These are phyloP conservation scores for Globodera ellingtonae DNA, from an alignment of 1,140 invertebrate species.

Conservation along the genomic window DNA sequence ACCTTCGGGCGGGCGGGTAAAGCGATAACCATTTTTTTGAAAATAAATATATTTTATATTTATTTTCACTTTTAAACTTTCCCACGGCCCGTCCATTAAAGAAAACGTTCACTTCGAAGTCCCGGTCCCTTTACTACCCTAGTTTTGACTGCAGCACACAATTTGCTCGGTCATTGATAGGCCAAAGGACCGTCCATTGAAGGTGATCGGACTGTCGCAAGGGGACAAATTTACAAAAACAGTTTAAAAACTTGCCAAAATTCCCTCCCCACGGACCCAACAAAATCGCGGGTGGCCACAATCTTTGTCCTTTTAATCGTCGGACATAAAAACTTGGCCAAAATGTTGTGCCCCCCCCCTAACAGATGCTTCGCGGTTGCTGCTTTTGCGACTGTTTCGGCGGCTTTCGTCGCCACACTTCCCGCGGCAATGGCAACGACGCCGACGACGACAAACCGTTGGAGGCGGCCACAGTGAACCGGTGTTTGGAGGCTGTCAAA, in stretches of 20 bases:
- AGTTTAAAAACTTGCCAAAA: not conserved
- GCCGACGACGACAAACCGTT: conserved; percentile 35
- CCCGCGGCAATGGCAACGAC: not conserved
- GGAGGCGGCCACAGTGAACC: conserved; percentile 42
- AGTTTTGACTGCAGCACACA: too few relatives aligned
- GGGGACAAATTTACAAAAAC: not conserved
- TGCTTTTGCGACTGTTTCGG: conserved; percentile 56
- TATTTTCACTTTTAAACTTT: too few relatives aligned
- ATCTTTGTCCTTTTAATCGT: too few relatives aligned
- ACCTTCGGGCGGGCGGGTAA: too few relatives aligned
- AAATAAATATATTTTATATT: not conserved
- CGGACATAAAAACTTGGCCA: not conserved
- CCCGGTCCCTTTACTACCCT: too few relatives aligned
- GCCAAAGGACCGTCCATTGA: too few relatives aligned
- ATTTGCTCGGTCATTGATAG: too few relatives aligned
- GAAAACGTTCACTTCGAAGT: too few relatives aligned
- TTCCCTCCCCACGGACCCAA: not conserved
- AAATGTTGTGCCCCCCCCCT: not conserved
- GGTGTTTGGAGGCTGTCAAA: conserved; percentile 42
- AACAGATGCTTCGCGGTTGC: conserved; percentile 48
- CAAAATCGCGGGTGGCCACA: too few relatives aligned
- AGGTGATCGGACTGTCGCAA: too few relatives aligned
- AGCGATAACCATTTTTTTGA: not conserved
- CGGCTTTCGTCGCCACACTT: conserved; percentile 46
- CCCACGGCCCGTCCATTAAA: too few relatives aligned